These are phyloP conservation scores for Mesocricetus auratus DNA, from an alignment of 2,113 vertebrate species.

Conservation along the genomic window DNA sequence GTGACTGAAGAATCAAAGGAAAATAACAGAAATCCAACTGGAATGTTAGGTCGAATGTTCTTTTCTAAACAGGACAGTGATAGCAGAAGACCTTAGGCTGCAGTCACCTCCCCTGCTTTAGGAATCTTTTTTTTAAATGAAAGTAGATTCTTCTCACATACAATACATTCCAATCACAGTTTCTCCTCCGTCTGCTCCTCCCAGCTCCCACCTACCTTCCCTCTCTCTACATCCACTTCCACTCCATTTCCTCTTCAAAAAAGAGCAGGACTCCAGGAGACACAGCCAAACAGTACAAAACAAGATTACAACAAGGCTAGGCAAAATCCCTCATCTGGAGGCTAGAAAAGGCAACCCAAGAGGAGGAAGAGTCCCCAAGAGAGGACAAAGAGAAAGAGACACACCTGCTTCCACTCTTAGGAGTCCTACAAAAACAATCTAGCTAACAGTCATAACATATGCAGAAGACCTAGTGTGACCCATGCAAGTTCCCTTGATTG, in stretches of 20 bases:
- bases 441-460: neutral
- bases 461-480: neutral
- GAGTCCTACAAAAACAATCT: neutral
- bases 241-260: neutral
- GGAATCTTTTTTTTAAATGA: neutral
- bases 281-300: neutral
- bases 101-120: neutral
- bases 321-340: neutral
- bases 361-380: neutral
- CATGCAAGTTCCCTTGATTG: neutral
- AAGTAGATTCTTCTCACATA: neutral
- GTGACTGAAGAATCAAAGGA: neutral
- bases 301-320: neutral
- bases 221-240: neutral
- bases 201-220: neutral
- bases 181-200: neutral
- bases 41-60: neutral
- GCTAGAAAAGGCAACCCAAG: neutral
- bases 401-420: neutral
- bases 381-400: neutral
- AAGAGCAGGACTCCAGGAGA: neutral
- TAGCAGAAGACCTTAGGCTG: conserved; percentile 7
- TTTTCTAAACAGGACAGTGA: neutral
- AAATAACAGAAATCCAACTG: neutral
- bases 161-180: neutral